Evolutionary conservation across 2,888 invertebrate genomes (phyloP).

Genomic region (Caenorhabditis japonica): DNA sequence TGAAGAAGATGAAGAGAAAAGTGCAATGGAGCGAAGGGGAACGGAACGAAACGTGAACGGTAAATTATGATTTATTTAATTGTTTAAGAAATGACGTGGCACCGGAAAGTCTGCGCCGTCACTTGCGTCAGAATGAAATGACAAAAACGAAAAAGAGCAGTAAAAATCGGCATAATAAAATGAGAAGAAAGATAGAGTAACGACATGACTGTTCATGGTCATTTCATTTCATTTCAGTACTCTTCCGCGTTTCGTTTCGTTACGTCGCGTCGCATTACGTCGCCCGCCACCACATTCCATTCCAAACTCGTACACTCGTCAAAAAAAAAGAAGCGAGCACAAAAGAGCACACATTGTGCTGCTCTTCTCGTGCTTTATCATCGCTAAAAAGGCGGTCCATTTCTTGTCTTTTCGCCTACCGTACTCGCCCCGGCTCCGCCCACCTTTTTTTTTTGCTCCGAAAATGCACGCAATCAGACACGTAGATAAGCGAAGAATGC

Average conservation of each 20-base stretch:
- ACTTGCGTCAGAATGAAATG: conserved; percentile 36
- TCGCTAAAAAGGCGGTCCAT: conserved; percentile 14
- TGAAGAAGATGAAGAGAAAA: not conserved
- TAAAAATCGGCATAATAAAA: conserved; percentile 3
- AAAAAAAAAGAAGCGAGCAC: too few species aligned
- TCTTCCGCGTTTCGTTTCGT: too few species aligned
- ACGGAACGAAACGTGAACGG: too few species aligned
- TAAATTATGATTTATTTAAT: too few species aligned
- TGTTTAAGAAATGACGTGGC: conserved; percentile 38
- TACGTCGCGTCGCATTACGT: too few species aligned
- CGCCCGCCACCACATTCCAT: too few species aligned
- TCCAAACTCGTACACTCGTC: too few species aligned
- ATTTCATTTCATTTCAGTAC: too few species aligned
- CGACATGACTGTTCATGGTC: too few species aligned
- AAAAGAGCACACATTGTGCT: too few species aligned
- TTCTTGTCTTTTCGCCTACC: too few species aligned
- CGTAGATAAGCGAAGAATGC: conserved; percentile 37
- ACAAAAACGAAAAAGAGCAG: conserved; percentile 2
- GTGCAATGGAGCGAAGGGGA: too few species aligned
- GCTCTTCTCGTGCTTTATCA: not conserved
- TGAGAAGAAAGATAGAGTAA: conserved; percentile 5
- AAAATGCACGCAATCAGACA: conserved; percentile 27
- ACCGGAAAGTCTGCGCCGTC: conserved; percentile 31
- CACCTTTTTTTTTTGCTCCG: conserved; percentile 16
- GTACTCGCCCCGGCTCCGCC: conserved; percentile 16